These are phyloP conservation scores for Paedocypris sp. DNA, from an alignment of 2,113 vertebrate genomes.

Conservation along the genomic window DNA sequence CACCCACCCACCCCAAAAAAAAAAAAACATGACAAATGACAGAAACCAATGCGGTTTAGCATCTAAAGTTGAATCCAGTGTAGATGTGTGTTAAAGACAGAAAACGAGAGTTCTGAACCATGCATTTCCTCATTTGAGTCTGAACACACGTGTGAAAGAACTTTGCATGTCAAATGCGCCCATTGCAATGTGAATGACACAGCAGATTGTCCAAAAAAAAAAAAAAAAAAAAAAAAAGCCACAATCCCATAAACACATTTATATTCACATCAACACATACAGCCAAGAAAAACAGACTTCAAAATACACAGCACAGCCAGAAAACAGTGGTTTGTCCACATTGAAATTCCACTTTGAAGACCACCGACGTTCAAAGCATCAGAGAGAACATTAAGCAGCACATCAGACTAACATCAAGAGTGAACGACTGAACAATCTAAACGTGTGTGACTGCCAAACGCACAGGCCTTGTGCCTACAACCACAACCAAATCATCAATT, in stretches of 20 bases:
- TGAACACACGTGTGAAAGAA: neutral
- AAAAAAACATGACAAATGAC: neutral
- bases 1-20: no score
- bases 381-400: neutral
- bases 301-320: neutral
- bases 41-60: no score
- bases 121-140: neutral
- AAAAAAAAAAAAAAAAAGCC: no score
- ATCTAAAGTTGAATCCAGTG: no score
- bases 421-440: neutral
- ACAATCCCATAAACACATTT: no score
- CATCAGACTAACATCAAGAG: neutral
- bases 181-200: neutral
- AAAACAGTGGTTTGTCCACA: neutral
- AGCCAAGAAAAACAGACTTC: neutral
- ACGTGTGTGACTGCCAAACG: no score
- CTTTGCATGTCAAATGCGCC: conserved; percentile 24
- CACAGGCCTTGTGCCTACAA: neutral
- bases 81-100: neutral
- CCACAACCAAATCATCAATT: neutral
- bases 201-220: neutral
- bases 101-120: neutral
- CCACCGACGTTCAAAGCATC: neutral
- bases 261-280: no score
- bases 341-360: neutral